phyloP scores from a whole-genome alignment of 2,888 invertebrate genomes.

The Alcis repandata region DNA sequence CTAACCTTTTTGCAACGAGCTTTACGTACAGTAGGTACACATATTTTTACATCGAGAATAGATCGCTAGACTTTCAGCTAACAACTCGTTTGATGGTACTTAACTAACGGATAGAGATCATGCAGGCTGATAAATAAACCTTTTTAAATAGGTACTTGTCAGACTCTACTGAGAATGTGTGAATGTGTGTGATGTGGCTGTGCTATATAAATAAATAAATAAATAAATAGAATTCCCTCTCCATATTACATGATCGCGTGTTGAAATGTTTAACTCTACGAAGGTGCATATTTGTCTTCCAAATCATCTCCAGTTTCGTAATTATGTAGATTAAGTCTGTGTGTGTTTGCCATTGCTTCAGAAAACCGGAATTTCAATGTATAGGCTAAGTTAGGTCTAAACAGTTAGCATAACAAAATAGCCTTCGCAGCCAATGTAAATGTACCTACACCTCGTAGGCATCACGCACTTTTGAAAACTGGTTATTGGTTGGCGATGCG shows the following conservation, averaged over 20 bases:
- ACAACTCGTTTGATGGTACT: too few species aligned
- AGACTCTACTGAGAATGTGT: too few species aligned
- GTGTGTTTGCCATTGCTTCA: constrained; percentile 23
- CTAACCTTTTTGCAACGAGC: constrained; percentile 3
- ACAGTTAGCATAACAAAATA: constrained; percentile 9
- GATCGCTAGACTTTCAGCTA: neutral
- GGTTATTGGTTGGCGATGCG: neutral
- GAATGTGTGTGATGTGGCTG: too few species aligned
- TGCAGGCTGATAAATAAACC: too few species aligned
- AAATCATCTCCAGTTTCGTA: constrained; percentile 30
- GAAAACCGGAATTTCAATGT: constrained; percentile 25
- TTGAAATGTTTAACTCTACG: constrained; percentile 22
- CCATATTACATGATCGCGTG: constrained; percentile 9
- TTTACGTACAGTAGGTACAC: too few species aligned
- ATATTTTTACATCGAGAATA: neutral
- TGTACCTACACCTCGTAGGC: neutral
- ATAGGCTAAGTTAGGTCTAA: constrained; percentile 17
- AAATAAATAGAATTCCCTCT: neutral
- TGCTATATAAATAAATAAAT: too few species aligned
- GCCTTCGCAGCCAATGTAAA: neutral
- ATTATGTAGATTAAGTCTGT: constrained; percentile 29
- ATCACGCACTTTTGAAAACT: neutral
- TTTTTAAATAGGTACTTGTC: neutral
- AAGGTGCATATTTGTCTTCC: constrained; percentile 19
- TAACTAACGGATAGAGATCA: too few species aligned